Percentiles rank a stretch among this genome's conserved stretches.
phyloP scores from a whole-genome alignment of 2,113 vertebrate species.

The Lagopus leucura region DNA sequence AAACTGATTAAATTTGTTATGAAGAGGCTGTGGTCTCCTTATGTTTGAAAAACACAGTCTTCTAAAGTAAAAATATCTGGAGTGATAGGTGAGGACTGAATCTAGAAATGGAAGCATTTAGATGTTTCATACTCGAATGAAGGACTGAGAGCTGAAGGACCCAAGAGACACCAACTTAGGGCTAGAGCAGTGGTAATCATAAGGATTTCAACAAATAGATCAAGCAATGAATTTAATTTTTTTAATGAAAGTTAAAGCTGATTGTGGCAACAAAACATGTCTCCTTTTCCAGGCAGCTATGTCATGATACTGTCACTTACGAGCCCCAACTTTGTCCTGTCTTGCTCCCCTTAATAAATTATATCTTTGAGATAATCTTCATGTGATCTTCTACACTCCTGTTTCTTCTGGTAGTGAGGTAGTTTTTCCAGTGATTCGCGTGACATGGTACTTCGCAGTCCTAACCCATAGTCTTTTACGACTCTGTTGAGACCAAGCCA shows the following conservation, averaged over 20 bases:
- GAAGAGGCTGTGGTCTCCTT: neutral
- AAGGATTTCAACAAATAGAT: neutral
- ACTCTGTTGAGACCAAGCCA: neutral
- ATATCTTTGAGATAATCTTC: neutral
- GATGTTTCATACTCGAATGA: neutral
- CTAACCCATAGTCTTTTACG: neutral
- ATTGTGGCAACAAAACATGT: neutral
- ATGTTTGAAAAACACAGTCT: neutral
- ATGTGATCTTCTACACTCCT: neutral
- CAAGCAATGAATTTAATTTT: neutral
- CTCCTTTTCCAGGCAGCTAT: neutral
- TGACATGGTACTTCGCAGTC: neutral
- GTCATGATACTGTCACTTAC: neutral
- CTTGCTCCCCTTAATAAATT: neutral
- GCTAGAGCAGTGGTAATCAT: neutral
- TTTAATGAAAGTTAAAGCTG: neutral
- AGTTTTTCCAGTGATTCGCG: neutral
- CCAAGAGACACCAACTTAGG: neutral
- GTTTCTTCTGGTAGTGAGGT: neutral
- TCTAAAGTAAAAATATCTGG: neutral
- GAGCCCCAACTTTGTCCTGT: neutral
- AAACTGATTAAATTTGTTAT: neutral
- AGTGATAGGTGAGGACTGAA: neutral
- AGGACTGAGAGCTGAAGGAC: neutral
- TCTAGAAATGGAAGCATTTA: neutral